phyloP scores from a whole-genome alignment of 2,797 vertebrate genomes.

The Anguilla anguilla region DNA sequence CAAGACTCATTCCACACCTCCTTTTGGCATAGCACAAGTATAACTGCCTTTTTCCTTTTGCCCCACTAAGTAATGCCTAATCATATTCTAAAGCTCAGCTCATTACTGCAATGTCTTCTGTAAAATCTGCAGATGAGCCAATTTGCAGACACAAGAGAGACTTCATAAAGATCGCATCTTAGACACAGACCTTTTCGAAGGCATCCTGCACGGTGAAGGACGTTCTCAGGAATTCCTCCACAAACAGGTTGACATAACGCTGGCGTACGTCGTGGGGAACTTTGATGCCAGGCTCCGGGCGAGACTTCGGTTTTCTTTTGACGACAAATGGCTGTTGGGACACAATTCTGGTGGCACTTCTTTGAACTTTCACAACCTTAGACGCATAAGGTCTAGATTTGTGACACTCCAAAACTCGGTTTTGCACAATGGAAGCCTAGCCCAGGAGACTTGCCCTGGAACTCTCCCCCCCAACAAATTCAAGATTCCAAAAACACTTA shows the following conservation, averaged over 20 bases:
- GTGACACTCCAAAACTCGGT: neutral
- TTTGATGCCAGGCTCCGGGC: constrained; percentile 63
- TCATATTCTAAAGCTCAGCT: neutral
- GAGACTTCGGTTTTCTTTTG: constrained; percentile 62
- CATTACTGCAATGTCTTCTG: neutral
- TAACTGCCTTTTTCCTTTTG: neutral
- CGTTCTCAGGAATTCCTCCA: constrained; percentile 76
- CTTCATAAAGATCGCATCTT: neutral
- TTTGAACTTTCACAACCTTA: neutral
- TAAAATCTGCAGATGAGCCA: neutral
- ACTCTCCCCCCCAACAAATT: neutral
- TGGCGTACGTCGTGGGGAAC: constrained; percentile 78
- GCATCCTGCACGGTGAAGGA: constrained; percentile 74
- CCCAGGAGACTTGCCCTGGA: neutral
- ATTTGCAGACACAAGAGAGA: neutral
- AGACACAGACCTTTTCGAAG: constrained; percentile 75
- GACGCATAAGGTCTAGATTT: no score
- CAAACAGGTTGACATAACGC: constrained; percentile 75
- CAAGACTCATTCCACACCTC: neutral
- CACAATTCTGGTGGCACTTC: neutral
- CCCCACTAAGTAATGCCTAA: neutral
- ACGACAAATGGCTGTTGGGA: constrained; percentile 52
- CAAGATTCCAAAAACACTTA: neutral
- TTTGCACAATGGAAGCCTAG: neutral
- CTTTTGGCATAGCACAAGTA: neutral